Evolutionary conservation across 2,113 vertebrate species (phyloP).

Genomic region (Pitta sordida): DNA sequence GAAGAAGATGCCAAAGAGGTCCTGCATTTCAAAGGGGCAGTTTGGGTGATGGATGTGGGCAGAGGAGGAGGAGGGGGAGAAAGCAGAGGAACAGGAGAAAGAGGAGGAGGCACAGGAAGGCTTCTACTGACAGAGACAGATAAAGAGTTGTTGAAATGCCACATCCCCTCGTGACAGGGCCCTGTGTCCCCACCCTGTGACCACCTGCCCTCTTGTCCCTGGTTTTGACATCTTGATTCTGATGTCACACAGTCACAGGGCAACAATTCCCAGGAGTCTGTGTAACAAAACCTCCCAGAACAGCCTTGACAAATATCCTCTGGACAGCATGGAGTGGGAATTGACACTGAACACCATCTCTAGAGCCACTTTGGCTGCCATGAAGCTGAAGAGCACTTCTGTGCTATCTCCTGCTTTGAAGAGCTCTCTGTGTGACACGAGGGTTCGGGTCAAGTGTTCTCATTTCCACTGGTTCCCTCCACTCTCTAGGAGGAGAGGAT

Average conservation of each 20-base stretch:
- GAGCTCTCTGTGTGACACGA: neutral
- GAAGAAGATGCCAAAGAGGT: neutral
- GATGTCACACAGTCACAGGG: neutral
- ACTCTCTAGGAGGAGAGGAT: neutral
- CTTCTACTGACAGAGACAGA: neutral
- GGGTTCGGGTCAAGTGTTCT: neutral
- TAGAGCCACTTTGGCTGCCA: neutral
- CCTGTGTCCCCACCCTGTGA: accelerated
- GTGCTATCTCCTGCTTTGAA: neutral
- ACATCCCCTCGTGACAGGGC: neutral
- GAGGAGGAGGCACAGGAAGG: neutral
- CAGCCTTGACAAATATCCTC: neutral
- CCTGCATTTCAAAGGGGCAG: neutral
- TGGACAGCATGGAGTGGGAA: neutral
- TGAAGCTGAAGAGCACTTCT: neutral
- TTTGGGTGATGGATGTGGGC: neutral
- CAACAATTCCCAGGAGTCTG: accelerated
- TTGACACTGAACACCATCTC: neutral
- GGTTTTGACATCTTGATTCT: accelerated
- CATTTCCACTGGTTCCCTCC: neutral
- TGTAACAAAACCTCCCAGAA: neutral
- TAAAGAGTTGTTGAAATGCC: neutral
- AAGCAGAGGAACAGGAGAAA: neutral
- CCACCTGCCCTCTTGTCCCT: neutral
- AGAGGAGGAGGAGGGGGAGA: too few relatives aligned